phyloP scores from a whole-genome alignment of 2,113 vertebrate genomes.

The Ptilorrhoa leucosticta region DNA sequence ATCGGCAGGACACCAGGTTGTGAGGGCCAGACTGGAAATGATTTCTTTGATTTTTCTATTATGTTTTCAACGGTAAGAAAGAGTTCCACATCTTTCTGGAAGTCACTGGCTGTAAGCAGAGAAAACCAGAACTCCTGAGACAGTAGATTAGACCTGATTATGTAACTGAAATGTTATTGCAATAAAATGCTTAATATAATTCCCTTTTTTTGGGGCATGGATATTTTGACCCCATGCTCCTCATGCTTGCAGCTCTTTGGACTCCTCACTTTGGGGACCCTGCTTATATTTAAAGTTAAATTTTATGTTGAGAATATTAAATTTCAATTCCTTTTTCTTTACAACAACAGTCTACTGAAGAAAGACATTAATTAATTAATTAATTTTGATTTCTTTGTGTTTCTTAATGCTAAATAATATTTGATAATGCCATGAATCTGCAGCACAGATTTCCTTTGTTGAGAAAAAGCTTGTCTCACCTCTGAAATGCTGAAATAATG shows the following conservation, averaged over 20 bases:
- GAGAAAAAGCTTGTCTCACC: not conserved
- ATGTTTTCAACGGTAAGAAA: constrained; percentile 60
- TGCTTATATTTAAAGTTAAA: not conserved
- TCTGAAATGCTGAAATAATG: not conserved
- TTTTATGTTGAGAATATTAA: not conserved
- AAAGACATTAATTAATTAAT: not conserved
- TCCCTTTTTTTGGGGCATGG: not conserved
- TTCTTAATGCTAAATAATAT: not conserved
- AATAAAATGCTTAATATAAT: constrained; percentile 55
- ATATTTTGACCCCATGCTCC: not conserved
- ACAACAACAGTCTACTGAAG: not conserved
- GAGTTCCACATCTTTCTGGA: constrained; percentile 58
- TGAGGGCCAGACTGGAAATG: constrained; percentile 22
- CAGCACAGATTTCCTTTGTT: not conserved
- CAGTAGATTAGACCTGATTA: constrained; percentile 66
- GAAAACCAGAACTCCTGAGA: constrained; percentile 61
- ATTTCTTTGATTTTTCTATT: constrained; percentile 59
- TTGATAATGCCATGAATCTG: not conserved
- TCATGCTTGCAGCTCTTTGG: not conserved
- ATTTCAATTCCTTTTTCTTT: not conserved
- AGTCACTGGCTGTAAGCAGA: constrained; percentile 35
- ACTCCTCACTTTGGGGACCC: not conserved
- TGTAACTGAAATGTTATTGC: constrained; percentile 60
- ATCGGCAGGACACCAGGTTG: constrained; percentile 32
- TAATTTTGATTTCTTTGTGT: not conserved